A percentile compares a stretch with the other conserved stretches of the same genome.
These are phyloP conservation scores for Eustalomyia histrio DNA, from an alignment of 2,888 invertebrate genomes.

Conservation along the genomic window DNA sequence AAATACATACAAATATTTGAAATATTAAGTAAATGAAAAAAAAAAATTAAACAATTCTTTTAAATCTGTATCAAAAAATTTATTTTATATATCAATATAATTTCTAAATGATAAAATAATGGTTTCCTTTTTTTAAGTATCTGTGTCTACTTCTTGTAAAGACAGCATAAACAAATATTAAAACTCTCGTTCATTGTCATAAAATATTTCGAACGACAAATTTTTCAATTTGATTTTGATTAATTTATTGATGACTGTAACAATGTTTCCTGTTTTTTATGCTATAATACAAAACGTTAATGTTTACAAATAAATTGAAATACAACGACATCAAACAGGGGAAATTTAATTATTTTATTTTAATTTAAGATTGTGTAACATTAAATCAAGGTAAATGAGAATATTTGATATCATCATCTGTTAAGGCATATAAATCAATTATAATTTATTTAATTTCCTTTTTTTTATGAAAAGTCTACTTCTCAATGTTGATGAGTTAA, in stretches of 20 bases:
- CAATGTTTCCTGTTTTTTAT: constrained; percentile 20
- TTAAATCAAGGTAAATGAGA: neutral
- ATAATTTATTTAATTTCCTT: constrained; percentile 46
- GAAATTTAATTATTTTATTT: constrained; percentile 41
- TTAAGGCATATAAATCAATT: constrained; percentile 25
- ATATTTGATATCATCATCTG: neutral
- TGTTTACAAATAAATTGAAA: neutral
- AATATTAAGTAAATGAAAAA: too few relatives aligned
- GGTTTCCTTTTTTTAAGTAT: too few relatives aligned
- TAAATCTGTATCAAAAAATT: too few relatives aligned
- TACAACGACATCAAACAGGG: constrained; percentile 7
- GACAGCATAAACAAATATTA: too few relatives aligned
- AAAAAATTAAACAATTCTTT: too few relatives aligned
- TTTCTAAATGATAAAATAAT: too few relatives aligned
- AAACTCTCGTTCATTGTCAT: too few relatives aligned
- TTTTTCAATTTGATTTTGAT: constrained; percentile 71
- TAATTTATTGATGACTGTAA: constrained; percentile 75
- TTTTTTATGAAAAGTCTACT: neutral
- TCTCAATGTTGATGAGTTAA: constrained; percentile 13
- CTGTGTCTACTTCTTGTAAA: too few relatives aligned
- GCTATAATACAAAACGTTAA: neutral
- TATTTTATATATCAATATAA: too few relatives aligned
- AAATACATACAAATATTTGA: neutral
- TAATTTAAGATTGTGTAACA: constrained; percentile 15
- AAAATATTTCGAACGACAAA: constrained; percentile 27